Conservation (phyloP, 2,888 invertebrate species). For the Idaea biselata region DNA sequence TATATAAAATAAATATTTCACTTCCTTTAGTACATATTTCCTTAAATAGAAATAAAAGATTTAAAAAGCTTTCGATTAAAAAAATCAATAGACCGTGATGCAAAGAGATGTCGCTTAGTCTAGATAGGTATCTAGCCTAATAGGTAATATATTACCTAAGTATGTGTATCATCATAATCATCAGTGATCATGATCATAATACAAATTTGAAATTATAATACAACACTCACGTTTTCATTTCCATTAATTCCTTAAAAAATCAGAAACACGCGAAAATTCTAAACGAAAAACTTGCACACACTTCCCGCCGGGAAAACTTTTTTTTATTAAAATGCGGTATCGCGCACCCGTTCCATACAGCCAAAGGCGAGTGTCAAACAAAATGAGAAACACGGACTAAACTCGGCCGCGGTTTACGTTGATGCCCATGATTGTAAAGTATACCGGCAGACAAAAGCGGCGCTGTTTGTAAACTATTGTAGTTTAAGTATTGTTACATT, state of each 20-base stretch:
- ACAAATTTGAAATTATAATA: background rate
- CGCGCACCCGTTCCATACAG: conserved; percentile 10
- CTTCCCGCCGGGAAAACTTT: background rate
- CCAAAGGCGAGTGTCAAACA: conserved; percentile 22
- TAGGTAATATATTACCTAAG: too few relatives aligned
- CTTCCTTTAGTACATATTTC: too few relatives aligned
- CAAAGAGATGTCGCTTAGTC: too few relatives aligned
- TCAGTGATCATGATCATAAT: too few relatives aligned
- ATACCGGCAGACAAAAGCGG: conserved; percentile 18
- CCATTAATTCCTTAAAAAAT: background rate
- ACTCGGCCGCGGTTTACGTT: conserved; percentile 19
- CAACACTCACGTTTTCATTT: background rate
- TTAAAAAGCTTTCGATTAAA: too few relatives aligned
- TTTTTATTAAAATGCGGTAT: background rate
- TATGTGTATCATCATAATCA: too few relatives aligned
- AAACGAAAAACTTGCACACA: background rate
- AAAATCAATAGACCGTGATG: too few relatives aligned
- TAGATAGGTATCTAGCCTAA: too few relatives aligned
- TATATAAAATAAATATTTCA: too few relatives aligned
- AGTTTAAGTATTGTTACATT: background rate
- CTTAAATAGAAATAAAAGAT: too few relatives aligned
- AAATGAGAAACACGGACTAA: conserved; percentile 9
- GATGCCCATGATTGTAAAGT: conserved; percentile 20
- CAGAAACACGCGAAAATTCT: background rate
- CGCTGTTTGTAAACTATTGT: conserved; percentile 2